Evolutionary conservation across 2,113 vertebrate genomes (phyloP).

Genomic region (Platanista minor): DNA sequence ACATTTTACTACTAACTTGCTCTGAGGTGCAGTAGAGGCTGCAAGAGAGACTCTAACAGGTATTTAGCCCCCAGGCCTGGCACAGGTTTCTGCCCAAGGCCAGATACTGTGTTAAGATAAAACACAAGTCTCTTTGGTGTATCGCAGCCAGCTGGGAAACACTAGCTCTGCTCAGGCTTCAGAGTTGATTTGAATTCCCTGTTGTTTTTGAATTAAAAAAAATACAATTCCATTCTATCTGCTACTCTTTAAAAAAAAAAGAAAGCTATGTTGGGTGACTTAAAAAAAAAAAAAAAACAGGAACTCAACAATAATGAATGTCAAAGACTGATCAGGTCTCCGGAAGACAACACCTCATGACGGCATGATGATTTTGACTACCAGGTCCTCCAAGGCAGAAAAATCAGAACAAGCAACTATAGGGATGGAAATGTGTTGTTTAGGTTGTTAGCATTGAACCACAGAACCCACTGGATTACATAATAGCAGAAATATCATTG

Average conservation of each 20-base stretch:
- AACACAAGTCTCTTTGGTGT: not conserved
- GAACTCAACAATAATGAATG: not conserved
- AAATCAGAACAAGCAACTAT: not conserved
- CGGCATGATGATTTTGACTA: not conserved
- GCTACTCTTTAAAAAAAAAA: not conserved
- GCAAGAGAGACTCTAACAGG: not conserved
- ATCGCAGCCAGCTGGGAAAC: not conserved
- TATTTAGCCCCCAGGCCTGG: not conserved
- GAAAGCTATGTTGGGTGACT: not conserved
- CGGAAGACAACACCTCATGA: not conserved
- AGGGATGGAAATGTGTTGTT: not conserved
- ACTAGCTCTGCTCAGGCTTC: not conserved
- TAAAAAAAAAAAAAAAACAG: not conserved
- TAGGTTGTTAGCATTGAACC: not conserved
- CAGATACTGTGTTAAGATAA: not conserved
- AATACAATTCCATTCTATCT: not conserved
- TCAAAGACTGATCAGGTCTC: not conserved
- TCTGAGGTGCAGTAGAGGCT: not conserved
- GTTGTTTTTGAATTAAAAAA: not conserved
- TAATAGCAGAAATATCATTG: not conserved
- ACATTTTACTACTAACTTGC: not conserved
- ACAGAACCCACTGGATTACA: not conserved
- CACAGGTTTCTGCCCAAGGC: not conserved
- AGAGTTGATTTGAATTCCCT: not conserved
- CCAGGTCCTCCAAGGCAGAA: not conserved